phyloP scores from a whole-genome alignment of 2,113 vertebrate genomes.

The Vanacampus margaritifer region DNA sequence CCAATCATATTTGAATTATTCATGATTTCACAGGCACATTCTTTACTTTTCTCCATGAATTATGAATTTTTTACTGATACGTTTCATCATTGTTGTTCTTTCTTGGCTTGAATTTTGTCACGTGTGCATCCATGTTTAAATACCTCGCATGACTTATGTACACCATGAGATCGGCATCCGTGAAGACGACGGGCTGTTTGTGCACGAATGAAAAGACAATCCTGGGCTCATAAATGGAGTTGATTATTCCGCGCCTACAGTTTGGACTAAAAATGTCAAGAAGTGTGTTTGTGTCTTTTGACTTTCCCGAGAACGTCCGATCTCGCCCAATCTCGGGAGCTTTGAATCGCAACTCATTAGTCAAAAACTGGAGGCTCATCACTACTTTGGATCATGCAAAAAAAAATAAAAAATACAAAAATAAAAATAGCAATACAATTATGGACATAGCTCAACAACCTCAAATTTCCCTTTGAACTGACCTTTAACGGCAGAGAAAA shows the following conservation, averaged over 20 bases:
- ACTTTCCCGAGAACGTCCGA: not conserved
- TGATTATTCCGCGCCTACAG: conserved; percentile 38
- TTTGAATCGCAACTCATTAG: conserved; percentile 14
- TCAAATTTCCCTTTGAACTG: not conserved
- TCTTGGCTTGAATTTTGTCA: conserved; percentile 36
- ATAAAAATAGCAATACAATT: not conserved
- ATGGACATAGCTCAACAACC: not conserved
- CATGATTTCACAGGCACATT: conserved; percentile 45
- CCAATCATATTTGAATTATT: conserved; percentile 65
- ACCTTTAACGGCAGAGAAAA: conserved; percentile 9
- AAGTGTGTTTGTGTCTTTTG: conserved; percentile 15
- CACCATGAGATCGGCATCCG: conserved; percentile 34
- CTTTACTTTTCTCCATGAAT: conserved; percentile 62
- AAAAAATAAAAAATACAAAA: conserved; percentile 14
- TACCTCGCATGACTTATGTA: conserved; percentile 42
- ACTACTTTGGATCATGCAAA: too few relatives aligned
- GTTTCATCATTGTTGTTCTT: conserved; percentile 55
- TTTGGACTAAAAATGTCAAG: conserved; percentile 46
- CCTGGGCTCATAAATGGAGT: conserved; percentile 17
- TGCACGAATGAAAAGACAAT: conserved; percentile 22
- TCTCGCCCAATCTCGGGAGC: too few relatives aligned
- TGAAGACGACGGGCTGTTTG: conserved; percentile 29
- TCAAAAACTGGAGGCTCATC: too few relatives aligned
- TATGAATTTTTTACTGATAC: conserved; percentile 61
- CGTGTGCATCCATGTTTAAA: conserved; percentile 42